Base-by-base conservation (phyloP, 2,797 vertebrate genomes). In the Myotis daubentonii region DNA sequence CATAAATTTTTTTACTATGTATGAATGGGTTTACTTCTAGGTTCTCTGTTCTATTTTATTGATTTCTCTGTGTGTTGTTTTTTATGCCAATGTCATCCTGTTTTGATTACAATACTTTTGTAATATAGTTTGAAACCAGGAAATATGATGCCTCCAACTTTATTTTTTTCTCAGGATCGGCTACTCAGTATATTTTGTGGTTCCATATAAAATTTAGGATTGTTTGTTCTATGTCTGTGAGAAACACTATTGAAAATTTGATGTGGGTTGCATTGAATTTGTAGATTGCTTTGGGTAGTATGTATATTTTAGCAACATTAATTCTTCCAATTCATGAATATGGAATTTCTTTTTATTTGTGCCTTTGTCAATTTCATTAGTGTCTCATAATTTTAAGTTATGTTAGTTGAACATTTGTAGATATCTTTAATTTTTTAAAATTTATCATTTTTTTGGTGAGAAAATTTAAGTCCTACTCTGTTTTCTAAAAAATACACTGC, bases 141-240 rank as follows among this genome's bases (percentile, higher is more conserved):
- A 72, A 79, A 9, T 79, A 41, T 79, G n/a, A 49, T 71, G 33
- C 47, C 28, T 41, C 19, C 51, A 57, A 36, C 30, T 55, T 68
- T n/a, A 17, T 93, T 88, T 3, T 83, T 76, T 93, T 44, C 47
- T 88, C 30, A 68, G 74, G n/a, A 49, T 65, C 76, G n/a, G 41
- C 49, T 93, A 8, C 51, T 57, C 5, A 49, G 11, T 8, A 51
- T 75, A 23, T 68, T 82, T 65, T 36, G 25, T 82, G 68, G 49
- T 70, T 51, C 79, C 8, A 49, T 38, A 47, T 10, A 76, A 65
- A 81, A 88, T 76, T 83, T 68, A 68, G 70, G n/a, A 66, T 49
- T 88, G 22, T 81, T 93, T 93, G 57, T 71, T 70, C 16, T 36
- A 49, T 70, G 47, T 75, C 36, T 88, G 84, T 93, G 28, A 74